Conservation (phyloP, 2,888 invertebrate genomes). For the Sceliomorpha sp. region DNA sequence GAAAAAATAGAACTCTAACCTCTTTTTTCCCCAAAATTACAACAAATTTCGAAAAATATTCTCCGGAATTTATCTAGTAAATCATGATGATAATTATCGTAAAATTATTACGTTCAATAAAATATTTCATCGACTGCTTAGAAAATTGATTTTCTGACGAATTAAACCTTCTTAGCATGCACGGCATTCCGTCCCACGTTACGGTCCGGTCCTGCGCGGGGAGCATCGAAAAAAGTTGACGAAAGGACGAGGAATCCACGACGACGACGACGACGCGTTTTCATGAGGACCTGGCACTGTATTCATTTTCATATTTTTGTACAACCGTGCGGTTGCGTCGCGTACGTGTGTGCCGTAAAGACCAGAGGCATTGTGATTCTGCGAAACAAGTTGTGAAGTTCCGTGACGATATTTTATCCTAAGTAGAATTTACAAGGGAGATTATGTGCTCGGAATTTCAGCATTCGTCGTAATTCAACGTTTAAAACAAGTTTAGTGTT, state of each 20-base stretch:
- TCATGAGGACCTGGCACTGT: constrained; percentile 33
- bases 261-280: constrained; percentile 28
- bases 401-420: constrained; percentile 56
- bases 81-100: too few relatives aligned
- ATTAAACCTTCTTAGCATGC: too few relatives aligned
- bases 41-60: too few relatives aligned
- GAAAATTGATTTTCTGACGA: too few relatives aligned
- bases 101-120: too few relatives aligned
- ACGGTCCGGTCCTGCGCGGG: too few relatives aligned
- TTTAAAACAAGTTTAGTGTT: constrained; percentile 50
- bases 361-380: constrained; percentile 53
- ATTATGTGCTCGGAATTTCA: constrained; percentile 50
- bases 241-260: constrained; percentile 42
- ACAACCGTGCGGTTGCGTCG: constrained; percentile 32
- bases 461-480: constrained; percentile 39
- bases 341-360: constrained; percentile 38
- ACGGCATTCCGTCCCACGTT: too few relatives aligned
- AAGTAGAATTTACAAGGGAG: constrained; percentile 55
- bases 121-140: background rate
- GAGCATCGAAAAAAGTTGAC: constrained; percentile 19
- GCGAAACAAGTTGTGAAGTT: constrained; percentile 55
- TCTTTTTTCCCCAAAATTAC: too few relatives aligned
- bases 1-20: too few relatives aligned
- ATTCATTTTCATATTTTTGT: constrained; percentile 57
- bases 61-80: too few relatives aligned